Evolutionary conservation across 2,113 vertebrate genomes (phyloP).

Genomic region (Anguilla japonica): DNA sequence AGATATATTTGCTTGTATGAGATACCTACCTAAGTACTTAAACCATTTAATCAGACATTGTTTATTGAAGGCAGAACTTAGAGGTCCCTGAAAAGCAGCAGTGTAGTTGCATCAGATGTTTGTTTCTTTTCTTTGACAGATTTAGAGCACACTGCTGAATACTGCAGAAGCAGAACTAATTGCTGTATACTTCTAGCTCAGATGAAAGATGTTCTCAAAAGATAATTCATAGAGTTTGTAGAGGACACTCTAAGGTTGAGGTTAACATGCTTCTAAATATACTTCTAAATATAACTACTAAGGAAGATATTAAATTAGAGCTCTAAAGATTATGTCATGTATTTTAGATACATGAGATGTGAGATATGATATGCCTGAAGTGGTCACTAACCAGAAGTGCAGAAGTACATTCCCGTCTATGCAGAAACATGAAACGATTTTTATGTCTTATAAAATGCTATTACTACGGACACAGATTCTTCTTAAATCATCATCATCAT

Average conservation of each 20-base stretch:
- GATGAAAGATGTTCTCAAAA: slow-evolving; percentile 45
- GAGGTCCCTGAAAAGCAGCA: slow-evolving; percentile 10
- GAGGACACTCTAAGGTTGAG: neutral
- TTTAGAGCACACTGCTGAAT: slow-evolving; percentile 41
- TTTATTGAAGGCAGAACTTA: neutral
- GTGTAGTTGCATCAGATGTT: neutral
- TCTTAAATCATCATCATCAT: too few relatives aligned
- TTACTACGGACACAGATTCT: too few relatives aligned
- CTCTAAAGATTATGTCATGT: too few relatives aligned
- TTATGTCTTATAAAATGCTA: too few relatives aligned
- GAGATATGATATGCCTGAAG: too few relatives aligned
- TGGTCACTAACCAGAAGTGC: too few relatives aligned
- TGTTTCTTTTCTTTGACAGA: slow-evolving; percentile 36
- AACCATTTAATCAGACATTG: neutral
- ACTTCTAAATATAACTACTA: too few relatives aligned
- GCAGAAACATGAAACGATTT: too few relatives aligned
- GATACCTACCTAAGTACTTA: neutral
- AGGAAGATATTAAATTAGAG: too few relatives aligned
- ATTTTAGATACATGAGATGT: too few relatives aligned
- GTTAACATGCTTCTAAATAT: neutral
- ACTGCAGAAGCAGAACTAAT: slow-evolving; percentile 38
- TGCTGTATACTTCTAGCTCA: slow-evolving; percentile 29
- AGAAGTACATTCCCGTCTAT: too few relatives aligned
- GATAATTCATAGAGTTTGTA: neutral
- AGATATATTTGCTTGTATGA: neutral